Evolutionary conservation across 2,888 invertebrate species (phyloP).

Genomic region (Baronia brevicornis): DNA sequence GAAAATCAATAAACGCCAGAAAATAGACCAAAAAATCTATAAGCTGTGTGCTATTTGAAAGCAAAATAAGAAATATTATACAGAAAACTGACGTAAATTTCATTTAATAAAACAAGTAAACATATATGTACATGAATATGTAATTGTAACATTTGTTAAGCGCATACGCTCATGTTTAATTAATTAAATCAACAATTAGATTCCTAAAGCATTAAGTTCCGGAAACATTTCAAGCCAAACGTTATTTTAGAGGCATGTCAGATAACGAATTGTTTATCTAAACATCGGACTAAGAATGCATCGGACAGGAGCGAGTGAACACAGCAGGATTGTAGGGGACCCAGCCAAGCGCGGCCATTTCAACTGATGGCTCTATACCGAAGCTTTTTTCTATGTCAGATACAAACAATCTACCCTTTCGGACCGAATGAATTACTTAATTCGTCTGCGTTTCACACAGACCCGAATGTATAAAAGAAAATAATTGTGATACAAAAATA

Average conservation of each 20-base stretch:
- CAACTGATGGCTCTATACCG: slow-evolving; percentile 54
- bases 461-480: slow-evolving; percentile 30
- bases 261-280: slow-evolving; percentile 62
- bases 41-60: too few relatives aligned
- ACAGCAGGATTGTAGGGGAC: slow-evolving; percentile 43
- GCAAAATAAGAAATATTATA: slow-evolving; percentile 11
- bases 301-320: slow-evolving; percentile 41
- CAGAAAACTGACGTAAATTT: slow-evolving; percentile 24
- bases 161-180: slow-evolving; percentile 40
- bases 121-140: slow-evolving; percentile 38
- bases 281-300: slow-evolving; percentile 65
- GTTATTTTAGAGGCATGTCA: slow-evolving; percentile 47
- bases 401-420: slow-evolving; percentile 66
- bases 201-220: slow-evolving; percentile 39
- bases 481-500: slow-evolving; percentile 4
- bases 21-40: too few relatives aligned
- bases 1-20: too few relatives aligned
- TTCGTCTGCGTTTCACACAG: slow-evolving; percentile 57
- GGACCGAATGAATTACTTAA: slow-evolving; percentile 70
- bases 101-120: slow-evolving; percentile 35
- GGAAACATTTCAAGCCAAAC: slow-evolving; percentile 64
- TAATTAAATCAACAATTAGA: slow-evolving; percentile 41
- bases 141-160: slow-evolving; percentile 50
- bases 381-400: slow-evolving; percentile 63
- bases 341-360: slow-evolving; percentile 58